A percentile compares a stretch with the other conserved stretches of the same genome.
These are phyloP conservation scores for Condylura cristata DNA, from an alignment of 2,113 vertebrate genomes.

Conservation along the genomic window DNA sequence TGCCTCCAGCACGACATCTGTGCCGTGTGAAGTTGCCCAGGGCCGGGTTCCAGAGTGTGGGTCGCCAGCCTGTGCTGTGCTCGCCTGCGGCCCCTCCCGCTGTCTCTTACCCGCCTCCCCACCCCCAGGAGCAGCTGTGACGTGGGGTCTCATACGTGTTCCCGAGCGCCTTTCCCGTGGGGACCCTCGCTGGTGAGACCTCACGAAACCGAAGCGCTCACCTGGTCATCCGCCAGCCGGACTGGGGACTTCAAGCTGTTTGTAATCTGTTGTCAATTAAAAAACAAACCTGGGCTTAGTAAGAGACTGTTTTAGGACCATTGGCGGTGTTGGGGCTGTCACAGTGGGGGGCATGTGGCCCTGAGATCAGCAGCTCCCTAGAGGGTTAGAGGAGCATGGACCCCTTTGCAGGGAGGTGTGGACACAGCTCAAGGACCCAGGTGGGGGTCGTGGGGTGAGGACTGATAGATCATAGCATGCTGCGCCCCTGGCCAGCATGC, in stretches of 20 bases:
- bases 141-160: not conserved
- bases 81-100: not conserved
- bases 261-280: not conserved
- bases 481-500: accelerated
- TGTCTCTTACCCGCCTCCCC: not conserved
- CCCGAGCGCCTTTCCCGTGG: not conserved
- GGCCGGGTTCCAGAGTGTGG: accelerated
- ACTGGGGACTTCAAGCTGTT: not conserved
- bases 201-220: not conserved
- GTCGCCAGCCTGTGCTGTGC: accelerated
- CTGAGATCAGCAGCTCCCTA: accelerated
- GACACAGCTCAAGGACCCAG: not conserved
- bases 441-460: not conserved
- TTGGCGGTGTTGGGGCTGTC: no score
- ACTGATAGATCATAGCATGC: no score
- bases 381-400: not conserved
- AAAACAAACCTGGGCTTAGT: not conserved
- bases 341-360: not conserved
- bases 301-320: not conserved
- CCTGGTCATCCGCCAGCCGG: accelerated
- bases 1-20: not conserved
- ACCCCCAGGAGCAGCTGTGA: not conserved
- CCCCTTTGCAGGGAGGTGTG: not conserved
- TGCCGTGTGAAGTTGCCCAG: not conserved
- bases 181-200: not conserved